A percentile compares a stretch with the other conserved stretches of the same genome.
phyloP scores from a whole-genome alignment of 2,888 invertebrate genomes.

The Heteropelma amictum region DNA sequence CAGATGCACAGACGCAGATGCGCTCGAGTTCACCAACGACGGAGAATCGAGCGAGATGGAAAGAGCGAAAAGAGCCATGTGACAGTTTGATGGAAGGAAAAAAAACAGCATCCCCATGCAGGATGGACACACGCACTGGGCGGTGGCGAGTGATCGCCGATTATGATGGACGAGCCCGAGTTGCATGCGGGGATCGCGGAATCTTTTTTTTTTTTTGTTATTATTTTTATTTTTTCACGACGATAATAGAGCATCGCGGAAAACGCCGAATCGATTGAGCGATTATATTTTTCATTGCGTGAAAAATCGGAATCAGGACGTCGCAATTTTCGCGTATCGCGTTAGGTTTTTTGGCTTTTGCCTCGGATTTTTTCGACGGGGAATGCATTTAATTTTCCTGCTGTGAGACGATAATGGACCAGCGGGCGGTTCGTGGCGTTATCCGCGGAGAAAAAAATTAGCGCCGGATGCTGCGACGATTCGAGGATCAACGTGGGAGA shows the following conservation, averaged over 20 bases:
- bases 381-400: slow-evolving; percentile 71
- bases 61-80: slow-evolving; percentile 28
- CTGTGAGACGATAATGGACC: slow-evolving; percentile 60
- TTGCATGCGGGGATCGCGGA: slow-evolving; percentile 30
- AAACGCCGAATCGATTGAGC: slow-evolving; percentile 42
- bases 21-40: slow-evolving; percentile 25
- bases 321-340: slow-evolving; percentile 22
- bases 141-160: slow-evolving; percentile 61
- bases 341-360: slow-evolving; percentile 9
- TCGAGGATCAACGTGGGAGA: no score
- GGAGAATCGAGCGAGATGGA: slow-evolving; percentile 25
- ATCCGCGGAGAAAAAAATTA: background rate
- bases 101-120: slow-evolving; percentile 42
- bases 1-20: slow-evolving; percentile 49
- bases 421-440: slow-evolving; percentile 1
- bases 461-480: background rate
- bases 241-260: slow-evolving; percentile 58
- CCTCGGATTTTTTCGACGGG: slow-evolving; percentile 4
- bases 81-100: slow-evolving; percentile 39
- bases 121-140: slow-evolving; percentile 41
- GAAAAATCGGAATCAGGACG: slow-evolving; percentile 28
- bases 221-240: no score
- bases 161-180: slow-evolving; percentile 61
- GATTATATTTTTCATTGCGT: slow-evolving; percentile 50
- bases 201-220: slow-evolving; percentile 53